Evolutionary conservation across 2,888 invertebrate genomes (phyloP), one percentile per base, ranked within the genome.

Genomic region (Octonoba sinensis): DNA sequence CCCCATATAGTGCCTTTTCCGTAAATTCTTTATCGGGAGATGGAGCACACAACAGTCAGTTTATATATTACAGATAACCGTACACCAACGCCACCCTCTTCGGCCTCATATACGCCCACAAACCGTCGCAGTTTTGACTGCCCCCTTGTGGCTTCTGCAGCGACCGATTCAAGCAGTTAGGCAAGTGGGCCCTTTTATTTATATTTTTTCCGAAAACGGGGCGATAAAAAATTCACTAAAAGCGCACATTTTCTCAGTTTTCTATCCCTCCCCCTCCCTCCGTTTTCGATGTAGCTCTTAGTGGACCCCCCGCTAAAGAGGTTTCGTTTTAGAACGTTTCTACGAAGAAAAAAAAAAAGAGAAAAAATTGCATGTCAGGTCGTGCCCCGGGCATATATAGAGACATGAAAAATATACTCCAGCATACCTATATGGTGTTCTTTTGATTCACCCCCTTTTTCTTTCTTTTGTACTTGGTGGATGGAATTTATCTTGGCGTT

Each of bases 221-320:
- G 18, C 51, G 59, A 79, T 81, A 81, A 81, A 81, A 81, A 81
- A 81, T 81, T 81, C 73, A 81, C 79, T 81, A 81, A 81, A 81
- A 72, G 79, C 73, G 73, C 67, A 56, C 79, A 79, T 72, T 71
- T 78, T 65, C 57, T 54, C 49, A 47, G 15, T 65, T 65, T 78
- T 69, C 65, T 78, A 54, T 54, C 27, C 22, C 51, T 27, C 36
- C 20, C 27, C 24, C 57, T 46, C 47, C 66, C 47, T 44, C 72
- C 27, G 51, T 44, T 65, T 67, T 75, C 69, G 78, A 71, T 72
- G 66, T 22, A 60, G 72, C 72, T 72, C 73, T 81, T 73, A 81
- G 79, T 81, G 69, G 73, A 73, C 79, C 62, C 66, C 65, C 65
- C 13, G 20, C 27, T 59, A 78, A 72, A 72, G 72, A 72, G 56